Conservation (phyloP, 1,140 invertebrate species). For the Oppia nitens region DNA sequence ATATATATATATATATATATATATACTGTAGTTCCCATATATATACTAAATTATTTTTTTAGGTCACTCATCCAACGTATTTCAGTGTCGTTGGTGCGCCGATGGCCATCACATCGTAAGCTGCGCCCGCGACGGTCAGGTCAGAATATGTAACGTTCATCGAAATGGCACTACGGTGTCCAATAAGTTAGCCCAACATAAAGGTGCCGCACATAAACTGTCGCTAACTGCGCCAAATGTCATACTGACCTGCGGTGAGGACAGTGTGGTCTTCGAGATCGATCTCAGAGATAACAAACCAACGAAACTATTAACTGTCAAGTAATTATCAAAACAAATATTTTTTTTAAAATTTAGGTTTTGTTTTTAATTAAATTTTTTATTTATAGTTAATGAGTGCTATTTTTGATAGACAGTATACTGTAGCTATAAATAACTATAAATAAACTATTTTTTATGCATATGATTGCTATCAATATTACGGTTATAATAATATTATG, state of each 20-base stretch:
- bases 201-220: background rate
- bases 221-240: constrained; percentile 48
- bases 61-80: constrained; percentile 3
- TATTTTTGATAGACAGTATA: too few relatives aligned
- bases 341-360: too few relatives aligned
- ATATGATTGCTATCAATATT: too few relatives aligned
- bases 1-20: too few relatives aligned
- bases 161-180: background rate
- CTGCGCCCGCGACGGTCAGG: constrained; percentile 72
- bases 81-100: constrained; percentile 7
- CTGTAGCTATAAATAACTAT: too few relatives aligned
- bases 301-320: constrained; percentile 35
- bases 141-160: constrained; percentile 30
- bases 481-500: too few relatives aligned
- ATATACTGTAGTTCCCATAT: background rate
- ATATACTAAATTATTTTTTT: background rate
- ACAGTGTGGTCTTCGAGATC: constrained; percentile 56
- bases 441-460: too few relatives aligned
- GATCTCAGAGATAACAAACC: constrained; percentile 56
- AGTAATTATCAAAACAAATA: too few relatives aligned
- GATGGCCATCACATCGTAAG: constrained; percentile 67
- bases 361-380: too few relatives aligned
- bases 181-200: background rate
- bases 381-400: too few relatives aligned
- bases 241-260: constrained; percentile 71